Evolutionary conservation across 2,797 vertebrate species (phyloP).

Genomic region (Parauchenoglanis punctatus): DNA sequence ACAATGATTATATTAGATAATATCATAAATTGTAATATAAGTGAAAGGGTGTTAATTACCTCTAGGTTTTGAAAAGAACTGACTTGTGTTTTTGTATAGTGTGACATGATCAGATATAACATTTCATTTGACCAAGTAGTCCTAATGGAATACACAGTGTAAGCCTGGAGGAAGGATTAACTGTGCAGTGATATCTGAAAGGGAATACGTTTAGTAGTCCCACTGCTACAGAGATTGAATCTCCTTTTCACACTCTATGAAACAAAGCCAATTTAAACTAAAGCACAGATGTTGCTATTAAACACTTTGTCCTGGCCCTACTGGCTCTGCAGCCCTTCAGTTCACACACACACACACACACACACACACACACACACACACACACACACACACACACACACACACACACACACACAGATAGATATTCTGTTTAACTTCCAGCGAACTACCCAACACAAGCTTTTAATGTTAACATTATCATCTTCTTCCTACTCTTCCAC

Average conservation of each 20-base stretch:
- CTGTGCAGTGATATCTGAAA: conserved; percentile 7
- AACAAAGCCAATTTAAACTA: conserved; percentile 23
- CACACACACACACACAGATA: no score
- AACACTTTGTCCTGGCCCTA: no score
- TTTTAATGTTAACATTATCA: background rate
- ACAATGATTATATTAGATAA: background rate
- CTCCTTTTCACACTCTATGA: conserved; percentile 13
- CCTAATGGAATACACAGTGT: background rate
- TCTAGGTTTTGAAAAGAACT: background rate
- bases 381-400: no score
- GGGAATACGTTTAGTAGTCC: conserved; percentile 6
- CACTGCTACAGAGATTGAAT: background rate
- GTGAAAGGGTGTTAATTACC: background rate
- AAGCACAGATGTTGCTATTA: conserved; percentile 12
- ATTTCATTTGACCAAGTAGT: conserved; percentile 4
- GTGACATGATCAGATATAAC: background rate
- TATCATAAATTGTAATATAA: background rate
- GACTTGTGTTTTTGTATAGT: background rate
- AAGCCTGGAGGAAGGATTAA: conserved; percentile 6
- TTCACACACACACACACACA: background rate
- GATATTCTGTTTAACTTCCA: background rate
- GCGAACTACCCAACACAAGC: background rate
- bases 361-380: no score
- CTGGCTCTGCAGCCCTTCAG: background rate
- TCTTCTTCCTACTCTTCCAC: background rate